Conservation (phyloP, 2,888 invertebrate species). For the Lymantria dispar region DNA sequence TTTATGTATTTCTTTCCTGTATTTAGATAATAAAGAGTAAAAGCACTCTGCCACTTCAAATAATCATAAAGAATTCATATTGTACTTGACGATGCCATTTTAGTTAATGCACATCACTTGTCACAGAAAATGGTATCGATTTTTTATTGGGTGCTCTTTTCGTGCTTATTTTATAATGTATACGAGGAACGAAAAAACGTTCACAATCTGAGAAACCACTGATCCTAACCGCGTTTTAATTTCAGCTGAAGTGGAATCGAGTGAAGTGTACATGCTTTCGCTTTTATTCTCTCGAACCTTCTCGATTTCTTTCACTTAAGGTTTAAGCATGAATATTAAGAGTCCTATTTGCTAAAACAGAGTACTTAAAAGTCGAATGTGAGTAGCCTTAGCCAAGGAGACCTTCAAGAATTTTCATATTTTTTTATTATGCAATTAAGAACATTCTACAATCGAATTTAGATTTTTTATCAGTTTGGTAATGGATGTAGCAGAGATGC, state of each 20-base stretch:
- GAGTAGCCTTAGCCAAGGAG: too few species aligned
- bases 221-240: constrained; percentile 62
- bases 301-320: constrained; percentile 40
- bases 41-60: neutral
- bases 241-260: constrained; percentile 68
- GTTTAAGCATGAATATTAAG: constrained; percentile 45
- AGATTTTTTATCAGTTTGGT: too few species aligned
- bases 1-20: too few species aligned
- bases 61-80: neutral
- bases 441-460: too few species aligned
- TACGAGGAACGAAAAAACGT: constrained; percentile 44
- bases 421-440: too few species aligned
- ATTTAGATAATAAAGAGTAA: neutral
- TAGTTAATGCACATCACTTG: constrained; percentile 16
- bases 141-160: constrained; percentile 30
- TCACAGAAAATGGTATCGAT: constrained; percentile 28
- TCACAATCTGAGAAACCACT: constrained; percentile 55
- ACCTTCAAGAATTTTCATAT: too few species aligned
- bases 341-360: neutral
- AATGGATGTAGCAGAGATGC: too few species aligned
- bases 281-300: constrained; percentile 65
- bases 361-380: too few species aligned
- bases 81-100: neutral
- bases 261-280: constrained; percentile 74
- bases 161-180: constrained; percentile 39